Base-by-base conservation (phyloP, 23 tunicate genomes). In the Halocynthia roretzi region DNA sequence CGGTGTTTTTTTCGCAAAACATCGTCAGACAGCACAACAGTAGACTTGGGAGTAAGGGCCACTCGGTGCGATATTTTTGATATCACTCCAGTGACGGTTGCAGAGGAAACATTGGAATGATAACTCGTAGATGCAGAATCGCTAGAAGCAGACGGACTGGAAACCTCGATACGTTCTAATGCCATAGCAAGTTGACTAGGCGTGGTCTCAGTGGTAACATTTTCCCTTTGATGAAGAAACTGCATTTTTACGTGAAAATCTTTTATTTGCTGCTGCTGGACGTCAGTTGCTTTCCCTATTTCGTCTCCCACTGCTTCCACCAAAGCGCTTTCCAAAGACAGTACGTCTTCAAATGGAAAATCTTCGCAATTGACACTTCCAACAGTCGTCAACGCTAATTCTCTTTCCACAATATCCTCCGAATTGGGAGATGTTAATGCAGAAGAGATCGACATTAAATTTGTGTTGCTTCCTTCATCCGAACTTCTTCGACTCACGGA, bases 241-340 rank as follows among this genome's bases (percentile, higher is more conserved):
- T 31, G 44, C 44, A 31, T 31, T 4, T 31, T 31, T 4, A 31
- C 44, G 1, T 31, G 44, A 31, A 31, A 31, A 31, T 31, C 44
- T 31, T 31, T 31, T 31, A 31, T 31, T 31, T 31, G 44, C 44
- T 31, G 44, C 44, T 31, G 44, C 44, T 31, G 44, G 44, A 31
- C 44, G 2, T 31, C 44, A 31, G 44, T 31, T 31, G 44, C 44
- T 31, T 31, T 31, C 44, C 44, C 44, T 19, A 74, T 14, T 15
- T 62, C 56, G 56, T 74, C 78, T 20, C 78, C 78, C 17, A 74
- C 78, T n/a, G 78, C 78, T 21, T 74, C 78, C 14, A 21, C 56
- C 23, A 74, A 53, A 40, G 78, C 78, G 19, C 15, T 74, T 74
- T 74, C 78, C 15, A 74, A 54, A 8, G 64, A 56, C 15, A 54